These are phyloP conservation scores for Hydropsyche tenuis DNA, from an alignment of 1,140 invertebrate genomes.

Conservation along the genomic window DNA sequence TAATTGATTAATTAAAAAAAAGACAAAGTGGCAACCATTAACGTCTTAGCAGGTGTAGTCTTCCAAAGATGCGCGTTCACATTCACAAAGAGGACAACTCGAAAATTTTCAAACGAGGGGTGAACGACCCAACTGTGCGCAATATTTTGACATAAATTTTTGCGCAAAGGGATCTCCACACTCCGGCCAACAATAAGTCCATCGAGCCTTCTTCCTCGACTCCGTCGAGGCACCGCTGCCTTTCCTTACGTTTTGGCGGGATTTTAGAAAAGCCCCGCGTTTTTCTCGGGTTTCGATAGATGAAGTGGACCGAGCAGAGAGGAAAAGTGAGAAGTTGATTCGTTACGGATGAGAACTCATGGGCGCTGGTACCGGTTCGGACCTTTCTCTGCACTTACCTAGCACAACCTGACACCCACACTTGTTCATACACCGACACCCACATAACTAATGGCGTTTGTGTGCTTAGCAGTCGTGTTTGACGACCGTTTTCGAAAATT, in stretches of 20 bases:
- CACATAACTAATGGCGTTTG: no score
- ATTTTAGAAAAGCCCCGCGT: not conserved
- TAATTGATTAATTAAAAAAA: not conserved
- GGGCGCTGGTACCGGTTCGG: slow-evolving; percentile 36
- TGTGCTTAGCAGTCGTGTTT: no score
- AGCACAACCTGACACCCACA: slow-evolving; percentile 40
- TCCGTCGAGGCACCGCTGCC: no score
- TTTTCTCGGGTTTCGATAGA: slow-evolving; percentile 6
- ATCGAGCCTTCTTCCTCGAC: no score
- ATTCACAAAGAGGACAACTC: slow-evolving; percentile 24
- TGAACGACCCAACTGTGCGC: slow-evolving; percentile 10
- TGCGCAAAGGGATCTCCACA: no score
- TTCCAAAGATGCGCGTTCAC: slow-evolving; percentile 1
- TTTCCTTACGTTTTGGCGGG: not conserved
- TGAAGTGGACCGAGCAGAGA: slow-evolving; percentile 29
- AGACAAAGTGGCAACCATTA: slow-evolving; percentile 11
- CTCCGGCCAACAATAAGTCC: no score
- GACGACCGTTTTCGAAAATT: no score
- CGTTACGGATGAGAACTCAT: slow-evolving; percentile 28
- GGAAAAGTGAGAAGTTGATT: slow-evolving; percentile 36
- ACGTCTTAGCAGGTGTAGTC: slow-evolving; percentile 19
- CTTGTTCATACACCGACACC: not conserved
- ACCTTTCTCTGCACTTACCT: slow-evolving; percentile 40
- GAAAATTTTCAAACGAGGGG: slow-evolving; percentile 22
- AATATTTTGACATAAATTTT: no score